phyloP scores from a whole-genome alignment of 2,888 invertebrate species.

The Scaptomyza reducta region DNA sequence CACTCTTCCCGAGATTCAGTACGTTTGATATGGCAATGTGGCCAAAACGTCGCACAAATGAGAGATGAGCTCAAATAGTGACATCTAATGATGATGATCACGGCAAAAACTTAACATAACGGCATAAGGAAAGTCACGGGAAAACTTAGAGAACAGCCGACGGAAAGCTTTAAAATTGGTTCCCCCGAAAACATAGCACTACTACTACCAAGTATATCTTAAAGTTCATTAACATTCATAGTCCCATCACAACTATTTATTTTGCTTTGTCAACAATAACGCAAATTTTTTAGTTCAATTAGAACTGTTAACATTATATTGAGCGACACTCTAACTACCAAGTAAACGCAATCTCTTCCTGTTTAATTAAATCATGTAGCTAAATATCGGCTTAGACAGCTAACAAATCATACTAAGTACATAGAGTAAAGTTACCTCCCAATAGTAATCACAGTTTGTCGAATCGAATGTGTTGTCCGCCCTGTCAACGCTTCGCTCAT shows the following conservation, averaged over 20 bases:
- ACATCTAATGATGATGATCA: constrained; percentile 21
- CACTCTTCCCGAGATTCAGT: constrained; percentile 40
- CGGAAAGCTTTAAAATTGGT: no score
- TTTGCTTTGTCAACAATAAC: not conserved
- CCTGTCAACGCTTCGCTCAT: constrained; percentile 46
- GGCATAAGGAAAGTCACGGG: constrained; percentile 5
- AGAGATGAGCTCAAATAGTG: constrained; percentile 43
- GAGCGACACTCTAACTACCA: no score
- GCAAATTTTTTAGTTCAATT: not conserved
- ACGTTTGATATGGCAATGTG: constrained; percentile 46
- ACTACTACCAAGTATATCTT: no score
- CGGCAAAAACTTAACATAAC: not conserved
- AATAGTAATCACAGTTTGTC: constrained; percentile 31
- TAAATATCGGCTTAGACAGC: constrained; percentile 3
- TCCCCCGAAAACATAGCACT: no score
- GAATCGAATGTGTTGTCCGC: constrained; percentile 19
- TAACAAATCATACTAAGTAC: not conserved
- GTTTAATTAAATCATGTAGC: not conserved
- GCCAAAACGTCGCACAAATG: constrained; percentile 33
- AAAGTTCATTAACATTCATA: not conserved
- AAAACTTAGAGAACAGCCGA: no score
- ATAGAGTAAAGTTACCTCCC: not conserved
- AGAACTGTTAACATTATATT: not conserved
- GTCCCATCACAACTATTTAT: not conserved
- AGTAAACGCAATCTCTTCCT: constrained; percentile 2